These are phyloP conservation scores for Leguminivora glycinivorella DNA, from an alignment of 1,140 invertebrate genomes.

Conservation along the genomic window DNA sequence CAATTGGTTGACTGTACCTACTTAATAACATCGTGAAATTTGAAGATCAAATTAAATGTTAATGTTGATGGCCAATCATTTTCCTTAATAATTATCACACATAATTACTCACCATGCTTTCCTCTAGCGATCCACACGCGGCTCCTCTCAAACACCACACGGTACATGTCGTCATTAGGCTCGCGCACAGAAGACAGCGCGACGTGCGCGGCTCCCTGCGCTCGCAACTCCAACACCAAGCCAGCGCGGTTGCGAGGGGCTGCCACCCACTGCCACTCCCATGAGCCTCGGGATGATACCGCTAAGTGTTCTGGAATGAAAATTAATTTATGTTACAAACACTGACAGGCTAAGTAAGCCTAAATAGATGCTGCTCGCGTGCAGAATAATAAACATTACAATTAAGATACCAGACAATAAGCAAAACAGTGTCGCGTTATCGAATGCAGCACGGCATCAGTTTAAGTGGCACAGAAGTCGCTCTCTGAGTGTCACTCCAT, in stretches of 20 bases:
- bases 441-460: too few species aligned
- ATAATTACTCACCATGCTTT: slow-evolving; percentile 81
- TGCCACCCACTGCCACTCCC: slow-evolving; percentile 81
- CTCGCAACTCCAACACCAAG: slow-evolving; percentile 80
- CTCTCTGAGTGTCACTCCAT: too few species aligned
- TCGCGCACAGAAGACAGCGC: slow-evolving; percentile 78
- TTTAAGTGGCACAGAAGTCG: too few species aligned
- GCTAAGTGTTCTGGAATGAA: slow-evolving; percentile 80
- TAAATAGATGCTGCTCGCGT: too few species aligned
- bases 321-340: neutral
- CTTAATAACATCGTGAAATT: too few species aligned
- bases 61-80: too few species aligned
- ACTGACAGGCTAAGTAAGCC: too few species aligned
- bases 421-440: too few species aligned
- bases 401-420: too few species aligned
- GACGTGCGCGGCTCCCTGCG: slow-evolving; percentile 80
- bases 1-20: too few species aligned
- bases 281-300: slow-evolving; percentile 81
- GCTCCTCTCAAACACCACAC: slow-evolving; percentile 80
- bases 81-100: too few species aligned
- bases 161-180: slow-evolving; percentile 80
- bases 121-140: slow-evolving; percentile 82
- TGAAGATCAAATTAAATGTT: too few species aligned
- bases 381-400: neutral
- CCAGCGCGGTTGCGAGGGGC: slow-evolving; percentile 81